Percentiles rank a stretch among this genome's conserved stretches.
Evolutionary conservation across 2,797 vertebrate species (phyloP).

Genomic region (Parambassis ranga): DNA sequence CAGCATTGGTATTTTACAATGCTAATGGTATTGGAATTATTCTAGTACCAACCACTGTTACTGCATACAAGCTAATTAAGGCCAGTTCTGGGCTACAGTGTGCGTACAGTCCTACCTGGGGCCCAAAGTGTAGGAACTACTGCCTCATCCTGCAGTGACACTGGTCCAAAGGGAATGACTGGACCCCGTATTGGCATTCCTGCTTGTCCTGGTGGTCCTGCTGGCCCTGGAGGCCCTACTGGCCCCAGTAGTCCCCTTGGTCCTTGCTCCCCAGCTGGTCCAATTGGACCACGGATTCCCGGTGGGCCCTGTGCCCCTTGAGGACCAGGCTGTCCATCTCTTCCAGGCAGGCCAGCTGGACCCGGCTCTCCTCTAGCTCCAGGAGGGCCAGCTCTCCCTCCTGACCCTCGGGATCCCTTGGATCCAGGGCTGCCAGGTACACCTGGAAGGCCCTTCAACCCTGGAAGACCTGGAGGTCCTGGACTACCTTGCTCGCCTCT

Average conservation of each 20-base stretch:
- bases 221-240: conserved; percentile 84
- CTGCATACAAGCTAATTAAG: background rate
- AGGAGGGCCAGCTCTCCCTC: conserved; percentile 88
- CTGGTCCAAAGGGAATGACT: conserved; percentile 71
- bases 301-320: conserved; percentile 87
- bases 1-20: background rate
- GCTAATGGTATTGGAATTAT: background rate
- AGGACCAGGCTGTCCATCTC: conserved; percentile 87
- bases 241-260: conserved; percentile 86
- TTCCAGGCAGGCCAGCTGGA: conserved; percentile 85
- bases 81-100: background rate
- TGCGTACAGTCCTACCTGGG: conserved; percentile 41
- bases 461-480: conserved; percentile 85
- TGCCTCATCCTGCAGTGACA: conserved; percentile 81
- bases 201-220: conserved; percentile 81
- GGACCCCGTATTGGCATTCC: conserved; percentile 76
- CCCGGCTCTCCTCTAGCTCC: conserved; percentile 91
- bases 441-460: conserved; percentile 88
- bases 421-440: conserved; percentile 87
- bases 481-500: conserved; percentile 87
- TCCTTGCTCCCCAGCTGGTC: conserved; percentile 87
- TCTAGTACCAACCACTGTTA: background rate
- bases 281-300: conserved; percentile 87
- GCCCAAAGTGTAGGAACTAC: conserved; percentile 51
- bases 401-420: conserved; percentile 92